Base-by-base conservation (phyloP, 2,113 vertebrate species). In the Epinephelus moara region DNA sequence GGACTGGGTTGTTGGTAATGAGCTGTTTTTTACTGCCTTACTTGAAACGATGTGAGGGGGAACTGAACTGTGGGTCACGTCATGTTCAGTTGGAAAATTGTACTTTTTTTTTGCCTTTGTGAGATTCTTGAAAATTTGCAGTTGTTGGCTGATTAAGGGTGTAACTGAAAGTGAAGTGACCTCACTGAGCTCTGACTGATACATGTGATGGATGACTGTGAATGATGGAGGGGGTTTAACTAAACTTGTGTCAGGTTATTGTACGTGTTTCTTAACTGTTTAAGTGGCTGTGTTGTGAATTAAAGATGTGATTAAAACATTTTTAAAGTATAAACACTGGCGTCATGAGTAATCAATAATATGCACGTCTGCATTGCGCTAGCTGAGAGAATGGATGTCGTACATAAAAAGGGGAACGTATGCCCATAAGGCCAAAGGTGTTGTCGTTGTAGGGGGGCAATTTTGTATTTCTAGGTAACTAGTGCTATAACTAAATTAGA, bases 11-110 rank as follows among this genome's bases (percentile, higher is more conserved):
- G 25, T 45, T 72, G 45, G 27, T 79, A 53, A 56, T 75, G 14
- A 73, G 57, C 15, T 9, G 30, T 0, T 19, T 79, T 40, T 50
- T 61, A 33, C 60, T 49, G 27, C 56, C 75, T 73, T 81, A 85
- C 83, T 91, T 93, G 85, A 89, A 85, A 71, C 53, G 45, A 77
- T 72, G 49, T 25, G 30, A n/a, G 30, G 13, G 25, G 27, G 49
- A 5, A 49, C 49, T 64, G 53, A 77, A 18, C 23, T 18, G 30
- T 6, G 13, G 49, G 42, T 80, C 78, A 47, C 13, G 19, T 33
- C 25, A 13, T 8, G 0, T 37, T 59, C 56, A 72, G 12, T 15
- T 77, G 14, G 67, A 75, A 69, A 56, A 76, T 3, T 37, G n/a
- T 18, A 37, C 30, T 60, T 11, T 23, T 45, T 4, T 40, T 63